Conservation (phyloP, 2,888 invertebrate species). For the Rhagium mordax region DNA sequence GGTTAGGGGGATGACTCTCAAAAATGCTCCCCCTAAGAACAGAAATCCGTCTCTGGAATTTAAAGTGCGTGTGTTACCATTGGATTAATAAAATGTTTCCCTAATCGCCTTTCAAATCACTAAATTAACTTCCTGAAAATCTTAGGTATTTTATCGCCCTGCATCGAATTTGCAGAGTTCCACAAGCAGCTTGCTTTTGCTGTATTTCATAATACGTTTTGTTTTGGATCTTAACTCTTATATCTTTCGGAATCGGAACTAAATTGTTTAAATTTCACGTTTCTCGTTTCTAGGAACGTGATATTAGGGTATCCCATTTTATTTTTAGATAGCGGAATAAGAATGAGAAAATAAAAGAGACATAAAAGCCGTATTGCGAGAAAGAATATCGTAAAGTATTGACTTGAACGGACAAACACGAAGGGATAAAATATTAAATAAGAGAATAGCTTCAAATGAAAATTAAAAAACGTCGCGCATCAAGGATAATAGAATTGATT, state of each 20-base stretch:
- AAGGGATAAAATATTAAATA: neutral
- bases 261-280: neutral
- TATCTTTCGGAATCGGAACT: neutral
- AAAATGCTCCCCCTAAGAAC: no score
- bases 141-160: neutral
- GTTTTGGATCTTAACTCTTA: neutral
- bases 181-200: neutral
- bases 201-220: neutral
- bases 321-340: neutral
- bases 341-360: neutral
- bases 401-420: neutral
- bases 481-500: neutral
- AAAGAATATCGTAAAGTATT: neutral
- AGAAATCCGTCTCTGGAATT: no score
- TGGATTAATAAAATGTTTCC: no score
- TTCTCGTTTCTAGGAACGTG: neutral
- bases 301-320: neutral
- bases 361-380: neutral
- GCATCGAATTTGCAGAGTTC: neutral
- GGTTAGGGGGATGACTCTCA: no score
- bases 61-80: no score
- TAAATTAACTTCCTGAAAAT: no score
- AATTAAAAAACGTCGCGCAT: neutral
- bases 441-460: neutral
- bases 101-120: no score